A percentile compares a stretch with the other conserved stretches of the same genome.
Evolutionary conservation across 1,140 invertebrate species (phyloP).

Genomic region (Formica exsecta): DNA sequence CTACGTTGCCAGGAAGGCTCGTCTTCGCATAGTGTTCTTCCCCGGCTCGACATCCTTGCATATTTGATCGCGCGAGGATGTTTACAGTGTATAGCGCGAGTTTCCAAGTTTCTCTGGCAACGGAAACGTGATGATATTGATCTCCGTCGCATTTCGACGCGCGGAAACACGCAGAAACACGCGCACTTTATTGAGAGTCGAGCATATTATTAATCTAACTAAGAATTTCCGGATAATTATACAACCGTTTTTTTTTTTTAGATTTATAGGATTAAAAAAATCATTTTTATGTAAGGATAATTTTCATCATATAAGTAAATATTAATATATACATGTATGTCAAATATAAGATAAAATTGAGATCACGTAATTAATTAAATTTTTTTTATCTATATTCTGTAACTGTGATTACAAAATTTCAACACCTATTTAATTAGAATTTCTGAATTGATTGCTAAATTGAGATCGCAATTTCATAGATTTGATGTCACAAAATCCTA

Average conservation of each 20-base stretch:
- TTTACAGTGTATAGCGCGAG: conserved; percentile 64
- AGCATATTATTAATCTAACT: not conserved
- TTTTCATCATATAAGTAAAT: not conserved
- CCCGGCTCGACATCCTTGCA: conserved; percentile 44
- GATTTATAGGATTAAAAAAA: not conserved
- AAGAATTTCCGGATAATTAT: not conserved
- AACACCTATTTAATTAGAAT: not conserved
- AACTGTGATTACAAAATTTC: conserved; percentile 1
- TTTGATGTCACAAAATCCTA: not conserved
- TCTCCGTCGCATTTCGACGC: not conserved
- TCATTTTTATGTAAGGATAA: not conserved
- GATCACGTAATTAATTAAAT: not conserved
- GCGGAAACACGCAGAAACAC: not conserved
- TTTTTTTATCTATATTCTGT: not conserved
- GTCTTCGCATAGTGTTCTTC: conserved; percentile 42
- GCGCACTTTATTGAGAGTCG: not conserved
- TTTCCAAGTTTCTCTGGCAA: conserved; percentile 73
- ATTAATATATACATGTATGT: not conserved
- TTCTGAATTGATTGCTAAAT: not conserved
- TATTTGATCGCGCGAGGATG: conserved; percentile 41
- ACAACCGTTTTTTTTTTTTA: not conserved
- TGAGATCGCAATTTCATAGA: not conserved
- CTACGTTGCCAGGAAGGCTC: conserved; percentile 61
- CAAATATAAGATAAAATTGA: not conserved
- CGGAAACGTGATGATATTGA: conserved; percentile 65